phyloP scores from a whole-genome alignment of 2,797 vertebrate genomes.

The Podarcis siculus region DNA sequence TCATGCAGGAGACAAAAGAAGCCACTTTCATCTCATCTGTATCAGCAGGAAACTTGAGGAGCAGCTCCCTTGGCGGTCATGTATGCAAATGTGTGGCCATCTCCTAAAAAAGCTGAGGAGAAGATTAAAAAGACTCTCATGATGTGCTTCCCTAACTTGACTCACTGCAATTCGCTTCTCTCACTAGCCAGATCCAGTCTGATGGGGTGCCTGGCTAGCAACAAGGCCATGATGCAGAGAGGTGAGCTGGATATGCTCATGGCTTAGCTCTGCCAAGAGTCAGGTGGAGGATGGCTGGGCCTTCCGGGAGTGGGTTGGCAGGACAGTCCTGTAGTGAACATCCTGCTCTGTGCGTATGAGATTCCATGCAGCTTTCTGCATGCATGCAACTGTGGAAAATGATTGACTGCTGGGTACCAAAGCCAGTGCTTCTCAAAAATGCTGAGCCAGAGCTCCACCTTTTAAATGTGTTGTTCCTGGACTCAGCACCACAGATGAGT shows the following conservation, averaged over 20 bases:
- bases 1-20: not conserved
- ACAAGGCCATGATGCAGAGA: slow-evolving; percentile 26
- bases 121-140: slow-evolving; percentile 65
- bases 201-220: not conserved
- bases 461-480: not conserved
- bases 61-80: slow-evolving; percentile 46
- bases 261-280: not conserved
- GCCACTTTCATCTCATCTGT: slow-evolving; percentile 25
- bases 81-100: slow-evolving; percentile 37
- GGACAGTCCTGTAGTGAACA: too few relatives aligned
- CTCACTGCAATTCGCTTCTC: slow-evolving; percentile 56
- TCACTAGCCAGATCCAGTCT: slow-evolving; percentile 39
- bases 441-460: not conserved
- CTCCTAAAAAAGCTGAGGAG: slow-evolving; percentile 29
- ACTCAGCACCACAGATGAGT: not conserved
- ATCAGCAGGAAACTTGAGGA: slow-evolving; percentile 18
- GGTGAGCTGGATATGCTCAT: not conserved
- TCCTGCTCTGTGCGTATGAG: not conserved
- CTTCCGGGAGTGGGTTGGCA: not conserved
- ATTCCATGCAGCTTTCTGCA: too few relatives aligned
- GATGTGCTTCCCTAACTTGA: slow-evolving; percentile 55
- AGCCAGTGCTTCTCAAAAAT: not conserved
- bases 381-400: too few relatives aligned
- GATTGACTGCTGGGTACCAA: not conserved
- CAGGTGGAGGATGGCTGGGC: not conserved